Evolutionary conservation across 2,113 vertebrate species (phyloP).

Genomic region (Melanocharis versteri): DNA sequence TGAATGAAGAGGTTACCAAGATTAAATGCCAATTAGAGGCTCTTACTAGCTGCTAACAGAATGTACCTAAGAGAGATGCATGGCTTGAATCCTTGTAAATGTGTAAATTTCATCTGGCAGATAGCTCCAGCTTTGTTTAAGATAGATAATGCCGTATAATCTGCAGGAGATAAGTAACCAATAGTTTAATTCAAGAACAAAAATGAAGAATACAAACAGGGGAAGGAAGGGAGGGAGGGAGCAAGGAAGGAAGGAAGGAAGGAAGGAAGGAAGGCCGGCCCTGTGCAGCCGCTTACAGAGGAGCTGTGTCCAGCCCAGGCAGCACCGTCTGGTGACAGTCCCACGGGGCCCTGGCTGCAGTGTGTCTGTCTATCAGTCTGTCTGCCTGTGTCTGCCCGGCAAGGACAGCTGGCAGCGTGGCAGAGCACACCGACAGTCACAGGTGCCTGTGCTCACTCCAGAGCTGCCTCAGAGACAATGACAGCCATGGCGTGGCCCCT

Average conservation of each 20-base stretch:
- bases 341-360: rapidly evolving
- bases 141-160: background rate
- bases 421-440: rapidly evolving
- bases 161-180: background rate
- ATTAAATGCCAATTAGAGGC: background rate
- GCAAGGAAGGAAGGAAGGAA: background rate
- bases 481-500: rapidly evolving
- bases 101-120: background rate
- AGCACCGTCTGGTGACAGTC: no score
- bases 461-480: no score
- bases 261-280: background rate
- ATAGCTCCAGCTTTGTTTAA: background rate
- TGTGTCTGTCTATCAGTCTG: background rate
- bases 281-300: rapidly evolving
- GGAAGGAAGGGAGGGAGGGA: no score
- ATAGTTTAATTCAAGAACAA: background rate
- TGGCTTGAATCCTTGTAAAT: background rate
- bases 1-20: background rate
- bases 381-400: background rate
- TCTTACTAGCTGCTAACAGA: background rate
- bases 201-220: background rate
- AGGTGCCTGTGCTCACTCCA: rapidly evolving
- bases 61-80: background rate
- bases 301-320: rapidly evolving
- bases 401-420: background rate